Base-by-base conservation (phyloP, 2,113 vertebrate species). In the Paradoxurus hermaphroditus region DNA sequence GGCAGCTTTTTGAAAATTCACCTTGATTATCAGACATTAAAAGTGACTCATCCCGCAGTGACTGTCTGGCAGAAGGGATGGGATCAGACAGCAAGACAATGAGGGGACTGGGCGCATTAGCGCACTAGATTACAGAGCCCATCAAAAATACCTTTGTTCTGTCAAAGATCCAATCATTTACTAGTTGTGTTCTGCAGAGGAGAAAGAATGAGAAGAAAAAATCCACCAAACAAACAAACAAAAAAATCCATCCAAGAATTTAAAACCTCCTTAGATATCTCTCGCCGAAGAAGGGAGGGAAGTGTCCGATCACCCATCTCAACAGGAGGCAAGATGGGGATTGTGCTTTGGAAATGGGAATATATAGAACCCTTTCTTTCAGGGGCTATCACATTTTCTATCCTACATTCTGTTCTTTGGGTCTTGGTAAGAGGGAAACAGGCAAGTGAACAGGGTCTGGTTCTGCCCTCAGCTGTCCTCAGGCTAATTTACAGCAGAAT, bases 1-100 rank as follows among this genome's bases (percentile, higher is more conserved):
- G 99, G 99, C 99, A 99, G 99, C 99, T 99, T 99, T 99, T 99
- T 99, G 99, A 99, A 99, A 99, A 99, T 99, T 99, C 99, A 99
- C 99, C 99, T 99, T 99, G 99, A 99, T 99, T 99, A 99, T 99
- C 99, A 99, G 99, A 99, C 99, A 99, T 97, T 96, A 98, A 97
- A 98, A 98, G 98, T 97, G 99, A 99, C 99, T 99, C 99, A 99
- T 99, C 99, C 98, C 98, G 99, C 98, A 98, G 99, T 99, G 99
- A 99, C 99, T 99, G 99, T 99, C 99, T 99, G 99, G 99, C 99
- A 99, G 98, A 99, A 99, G 99, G 99, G 99, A 99, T 98, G 99
- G 99, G 99, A 99, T 99, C 99, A 99, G 99, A 99, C 99, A 99
- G 99, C 99, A 99, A 99, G 99, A 99, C 99, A 99, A 99, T 99